A percentile compares a stretch with the other conserved stretches of the same genome.
Evolutionary conservation across 1,140 invertebrate genomes (phyloP).

Genomic region (Drosophila eugracilis): DNA sequence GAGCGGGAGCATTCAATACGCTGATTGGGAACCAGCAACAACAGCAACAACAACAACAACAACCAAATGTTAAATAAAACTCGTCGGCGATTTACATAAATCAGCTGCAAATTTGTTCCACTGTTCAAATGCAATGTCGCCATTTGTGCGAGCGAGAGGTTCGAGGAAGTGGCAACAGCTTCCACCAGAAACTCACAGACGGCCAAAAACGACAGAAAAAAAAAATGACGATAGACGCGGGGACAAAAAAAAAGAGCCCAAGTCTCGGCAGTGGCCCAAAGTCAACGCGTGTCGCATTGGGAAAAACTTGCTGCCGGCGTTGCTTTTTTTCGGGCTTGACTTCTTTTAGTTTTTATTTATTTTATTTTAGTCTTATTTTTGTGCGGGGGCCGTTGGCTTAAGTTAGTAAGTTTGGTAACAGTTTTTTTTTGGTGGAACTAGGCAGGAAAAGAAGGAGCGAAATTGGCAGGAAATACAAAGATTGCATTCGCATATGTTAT

Average conservation of each 20-base stretch:
- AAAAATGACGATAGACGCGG: too few species aligned
- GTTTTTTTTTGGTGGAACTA: slow-evolving; percentile 17
- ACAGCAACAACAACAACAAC: too few species aligned
- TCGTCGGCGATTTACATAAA: slow-evolving; percentile 77
- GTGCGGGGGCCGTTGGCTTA: slow-evolving; percentile 58
- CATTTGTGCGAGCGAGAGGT: slow-evolving; percentile 69
- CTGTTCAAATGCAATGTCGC: slow-evolving; percentile 79
- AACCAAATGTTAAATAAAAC: slow-evolving; percentile 58
- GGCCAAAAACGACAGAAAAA: slow-evolving; percentile 12
- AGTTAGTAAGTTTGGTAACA: slow-evolving; percentile 62
- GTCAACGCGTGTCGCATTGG: slow-evolving; percentile 74
- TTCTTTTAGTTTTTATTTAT: slow-evolving; percentile 58
- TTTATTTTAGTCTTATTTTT: slow-evolving; percentile 55
- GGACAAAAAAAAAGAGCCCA: slow-evolving; percentile 13
- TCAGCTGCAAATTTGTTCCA: slow-evolving; percentile 82
- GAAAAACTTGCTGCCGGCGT: slow-evolving; percentile 62
- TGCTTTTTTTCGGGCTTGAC: slow-evolving; percentile 26
- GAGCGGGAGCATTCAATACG: slow-evolving; percentile 46
- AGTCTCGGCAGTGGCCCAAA: slow-evolving; percentile 48
- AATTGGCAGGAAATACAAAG: neutral
- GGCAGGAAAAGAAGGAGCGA: neutral
- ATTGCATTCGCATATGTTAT: slow-evolving; percentile 20
- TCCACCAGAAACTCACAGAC: slow-evolving; percentile 48
- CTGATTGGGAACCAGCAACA: slow-evolving; percentile 64
- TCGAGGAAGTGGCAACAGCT: slow-evolving; percentile 76